phyloP scores from a whole-genome alignment of 2,113 vertebrate genomes.

The Tragelaphus imberbis region DNA sequence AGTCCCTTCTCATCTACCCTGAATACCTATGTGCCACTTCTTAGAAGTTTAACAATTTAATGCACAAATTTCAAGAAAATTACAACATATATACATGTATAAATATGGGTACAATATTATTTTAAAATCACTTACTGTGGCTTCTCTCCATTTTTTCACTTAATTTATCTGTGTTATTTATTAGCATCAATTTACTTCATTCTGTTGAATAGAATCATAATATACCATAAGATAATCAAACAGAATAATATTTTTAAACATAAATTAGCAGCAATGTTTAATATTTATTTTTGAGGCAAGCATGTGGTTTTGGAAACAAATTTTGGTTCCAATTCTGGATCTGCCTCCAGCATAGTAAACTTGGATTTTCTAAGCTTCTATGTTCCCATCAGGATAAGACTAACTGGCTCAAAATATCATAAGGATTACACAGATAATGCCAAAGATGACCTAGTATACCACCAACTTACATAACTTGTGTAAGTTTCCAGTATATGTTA shows the following conservation, averaged over 20 bases:
- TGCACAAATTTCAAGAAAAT: neutral
- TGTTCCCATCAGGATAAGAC: neutral
- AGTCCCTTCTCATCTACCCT: neutral
- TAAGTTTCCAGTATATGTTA: neutral
- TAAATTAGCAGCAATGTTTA: neutral
- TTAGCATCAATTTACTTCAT: neutral
- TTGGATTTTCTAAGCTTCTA: neutral
- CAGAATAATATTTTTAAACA: neutral
- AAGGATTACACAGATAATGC: neutral
- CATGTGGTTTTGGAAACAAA: neutral
- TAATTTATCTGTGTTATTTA: neutral
- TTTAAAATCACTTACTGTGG: neutral
- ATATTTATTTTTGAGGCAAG: neutral
- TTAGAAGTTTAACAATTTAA: neutral
- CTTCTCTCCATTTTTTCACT: neutral
- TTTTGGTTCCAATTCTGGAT: neutral
- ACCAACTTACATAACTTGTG: neutral
- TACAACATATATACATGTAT: neutral
- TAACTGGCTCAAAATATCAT: neutral
- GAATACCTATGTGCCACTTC: neutral
- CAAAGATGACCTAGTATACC: neutral
- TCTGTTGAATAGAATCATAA: neutral
- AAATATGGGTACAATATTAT: neutral
- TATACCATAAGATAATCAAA: neutral
- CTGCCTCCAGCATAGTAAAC: neutral